These are phyloP conservation scores for Circaetus cinerascens DNA, from an alignment of 2,113 vertebrate species.

Conservation along the genomic window DNA sequence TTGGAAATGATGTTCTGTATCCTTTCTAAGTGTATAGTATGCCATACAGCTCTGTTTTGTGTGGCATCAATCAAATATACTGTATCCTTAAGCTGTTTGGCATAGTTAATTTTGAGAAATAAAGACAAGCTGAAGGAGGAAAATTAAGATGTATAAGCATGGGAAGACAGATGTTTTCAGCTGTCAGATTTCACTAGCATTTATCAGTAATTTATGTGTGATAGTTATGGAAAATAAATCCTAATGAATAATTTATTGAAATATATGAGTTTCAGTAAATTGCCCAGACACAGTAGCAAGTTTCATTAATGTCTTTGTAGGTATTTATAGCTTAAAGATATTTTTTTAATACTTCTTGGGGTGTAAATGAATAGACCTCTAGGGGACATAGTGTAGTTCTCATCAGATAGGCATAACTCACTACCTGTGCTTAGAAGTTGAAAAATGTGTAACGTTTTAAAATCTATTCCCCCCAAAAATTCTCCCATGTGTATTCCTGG, in stretches of 20 bases:
- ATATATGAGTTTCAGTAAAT: slow-evolving; percentile 2
- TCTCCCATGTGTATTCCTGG: neutral
- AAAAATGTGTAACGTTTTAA: neutral
- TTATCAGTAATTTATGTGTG: slow-evolving; percentile 37
- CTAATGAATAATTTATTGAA: slow-evolving; percentile 49
- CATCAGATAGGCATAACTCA: neutral
- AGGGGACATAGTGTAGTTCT: neutral
- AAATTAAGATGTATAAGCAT: slow-evolving; percentile 36
- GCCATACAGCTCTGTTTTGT: neutral
- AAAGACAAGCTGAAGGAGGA: slow-evolving; percentile 19
- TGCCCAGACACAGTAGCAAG: neutral
- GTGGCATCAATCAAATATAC: neutral
- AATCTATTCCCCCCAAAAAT: neutral
- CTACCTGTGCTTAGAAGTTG: neutral
- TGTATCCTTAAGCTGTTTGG: neutral
- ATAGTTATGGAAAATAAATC: slow-evolving; percentile 52
- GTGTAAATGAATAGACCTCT: neutral
- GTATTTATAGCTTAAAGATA: neutral
- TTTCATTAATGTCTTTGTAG: neutral
- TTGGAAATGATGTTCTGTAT: neutral
- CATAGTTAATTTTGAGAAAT: slow-evolving; percentile 46
- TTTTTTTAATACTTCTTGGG: neutral
- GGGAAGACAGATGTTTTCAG: slow-evolving; percentile 47
- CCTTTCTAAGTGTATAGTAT: neutral
- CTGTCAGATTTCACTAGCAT: slow-evolving; percentile 34